These are phyloP conservation scores for Dendroctonus valens DNA, from an alignment of 1,140 invertebrate species.

Conservation along the genomic window DNA sequence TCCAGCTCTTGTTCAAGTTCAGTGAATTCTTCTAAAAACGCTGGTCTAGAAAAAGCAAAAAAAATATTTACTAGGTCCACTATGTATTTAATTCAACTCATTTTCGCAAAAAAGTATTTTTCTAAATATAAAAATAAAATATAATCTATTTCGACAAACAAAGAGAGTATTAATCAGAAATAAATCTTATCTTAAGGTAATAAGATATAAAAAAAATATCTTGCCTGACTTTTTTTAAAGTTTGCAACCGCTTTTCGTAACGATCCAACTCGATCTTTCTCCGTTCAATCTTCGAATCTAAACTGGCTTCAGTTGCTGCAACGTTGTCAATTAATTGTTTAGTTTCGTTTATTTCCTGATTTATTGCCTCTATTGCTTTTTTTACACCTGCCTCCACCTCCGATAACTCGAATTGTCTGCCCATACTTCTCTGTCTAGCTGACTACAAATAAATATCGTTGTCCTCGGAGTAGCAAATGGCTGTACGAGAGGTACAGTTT, in stretches of 20 bases:
- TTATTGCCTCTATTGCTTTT: constrained; percentile 66
- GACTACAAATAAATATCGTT: constrained; percentile 44
- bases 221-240: constrained; percentile 89
- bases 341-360: constrained; percentile 69
- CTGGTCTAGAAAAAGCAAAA: constrained; percentile 65
- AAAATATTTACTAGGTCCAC: too few relatives aligned
- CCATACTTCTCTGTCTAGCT: constrained; percentile 52
- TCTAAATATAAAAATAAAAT: too few relatives aligned
- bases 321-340: constrained; percentile 79
- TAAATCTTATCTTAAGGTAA: too few relatives aligned
- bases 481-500: too few relatives aligned
- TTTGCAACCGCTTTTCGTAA: constrained; percentile 88
- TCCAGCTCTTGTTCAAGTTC: constrained; percentile 84
- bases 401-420: constrained; percentile 77
- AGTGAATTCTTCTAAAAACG: constrained; percentile 96
- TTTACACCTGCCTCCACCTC: constrained; percentile 76
- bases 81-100: too few relatives aligned
- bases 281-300: constrained; percentile 91
- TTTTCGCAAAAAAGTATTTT: too few relatives aligned
- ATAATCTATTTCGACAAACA: neutral
- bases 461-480: too few relatives aligned
- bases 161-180: neutral
- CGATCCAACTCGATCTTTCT: constrained; percentile 85
- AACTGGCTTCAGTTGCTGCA: constrained; percentile 77
- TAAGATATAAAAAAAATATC: constrained; percentile 9